Percentiles rank a stretch among this genome's conserved stretches.
Conservation (phyloP, 2,113 vertebrate species). For the Pelusios castaneus region DNA sequence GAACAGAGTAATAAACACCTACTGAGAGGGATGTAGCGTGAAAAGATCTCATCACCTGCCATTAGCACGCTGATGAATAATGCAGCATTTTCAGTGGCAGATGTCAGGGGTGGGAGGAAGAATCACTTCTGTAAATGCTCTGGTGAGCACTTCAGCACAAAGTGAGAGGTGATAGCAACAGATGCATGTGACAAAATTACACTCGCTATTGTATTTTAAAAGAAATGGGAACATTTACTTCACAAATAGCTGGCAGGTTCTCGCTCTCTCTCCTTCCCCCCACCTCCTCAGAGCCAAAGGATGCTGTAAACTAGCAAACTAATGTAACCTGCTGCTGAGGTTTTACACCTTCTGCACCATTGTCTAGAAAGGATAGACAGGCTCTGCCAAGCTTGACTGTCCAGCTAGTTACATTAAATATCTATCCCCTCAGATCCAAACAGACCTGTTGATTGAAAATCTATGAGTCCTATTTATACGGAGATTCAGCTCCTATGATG, state of each 20-base stretch:
- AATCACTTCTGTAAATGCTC: conserved; percentile 81
- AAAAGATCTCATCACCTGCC: conserved; percentile 91
- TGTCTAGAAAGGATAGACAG: neutral
- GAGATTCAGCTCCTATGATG: neutral
- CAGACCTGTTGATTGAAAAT: neutral
- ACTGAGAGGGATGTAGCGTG: conserved; percentile 86
- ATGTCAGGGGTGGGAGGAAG: conserved; percentile 85
- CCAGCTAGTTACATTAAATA: conserved; percentile 1
- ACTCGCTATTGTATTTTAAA: conserved; percentile 81
- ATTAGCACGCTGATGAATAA: conserved; percentile 88
- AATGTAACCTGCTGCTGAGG: conserved; percentile 34
- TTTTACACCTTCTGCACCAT: neutral
- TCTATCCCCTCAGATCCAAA: neutral
- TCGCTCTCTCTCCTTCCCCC: conserved; percentile 7
- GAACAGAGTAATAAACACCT: conserved; percentile 90
- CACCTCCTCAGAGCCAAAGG: conserved; percentile 51
- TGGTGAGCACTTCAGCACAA: conserved; percentile 82
- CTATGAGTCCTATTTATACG: neutral
- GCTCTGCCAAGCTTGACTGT: neutral
- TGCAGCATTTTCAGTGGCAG: conserved; percentile 85
- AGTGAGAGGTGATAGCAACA: conserved; percentile 84
- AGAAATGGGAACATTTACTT: conserved; percentile 81
- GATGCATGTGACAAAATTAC: conserved; percentile 84
- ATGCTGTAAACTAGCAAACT: conserved; percentile 47
- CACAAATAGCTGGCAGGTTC: conserved; percentile 73